phyloP scores from a whole-genome alignment of 1,140 invertebrate species.

The Chrysopa pallens region DNA sequence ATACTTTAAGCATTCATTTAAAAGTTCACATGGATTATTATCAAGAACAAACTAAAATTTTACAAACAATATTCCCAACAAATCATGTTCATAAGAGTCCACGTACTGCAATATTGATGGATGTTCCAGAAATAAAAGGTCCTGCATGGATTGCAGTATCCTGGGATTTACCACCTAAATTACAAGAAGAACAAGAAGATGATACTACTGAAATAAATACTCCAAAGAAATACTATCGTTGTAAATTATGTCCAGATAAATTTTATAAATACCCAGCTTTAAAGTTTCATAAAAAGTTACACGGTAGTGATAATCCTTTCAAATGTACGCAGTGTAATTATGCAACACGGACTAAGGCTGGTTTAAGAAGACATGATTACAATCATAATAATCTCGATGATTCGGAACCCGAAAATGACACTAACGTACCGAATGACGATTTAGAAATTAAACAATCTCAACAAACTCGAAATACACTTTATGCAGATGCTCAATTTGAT shows the following conservation, averaged over 20 bases:
- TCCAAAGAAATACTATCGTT: slow-evolving; percentile 14
- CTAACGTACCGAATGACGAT: slow-evolving; percentile 6
- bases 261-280: slow-evolving; percentile 50
- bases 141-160: slow-evolving; percentile 23
- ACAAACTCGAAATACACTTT: slow-evolving; percentile 11
- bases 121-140: slow-evolving; percentile 14
- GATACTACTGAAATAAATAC: slow-evolving; percentile 1
- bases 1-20: slow-evolving; percentile 50
- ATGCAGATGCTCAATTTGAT: slow-evolving; percentile 44
- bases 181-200: neutral
- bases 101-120: slow-evolving; percentile 31
- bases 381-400: slow-evolving; percentile 30
- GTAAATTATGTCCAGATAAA: slow-evolving; percentile 46
- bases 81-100: slow-evolving; percentile 42
- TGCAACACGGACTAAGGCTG: slow-evolving; percentile 55
- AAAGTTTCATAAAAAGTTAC: slow-evolving; percentile 51
- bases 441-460: slow-evolving; percentile 5
- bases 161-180: no score
- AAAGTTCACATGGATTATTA: slow-evolving; percentile 68
- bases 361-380: slow-evolving; percentile 54
- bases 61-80: slow-evolving; percentile 44
- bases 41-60: slow-evolving; percentile 52
- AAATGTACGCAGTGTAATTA: slow-evolving; percentile 74
- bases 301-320: slow-evolving; percentile 44
- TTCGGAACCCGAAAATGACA: slow-evolving; percentile 2